Evolutionary conservation across 2,888 invertebrate genomes (phyloP), one percentile per base, ranked within the genome.

Genomic region (Acanthopleura granulata): DNA sequence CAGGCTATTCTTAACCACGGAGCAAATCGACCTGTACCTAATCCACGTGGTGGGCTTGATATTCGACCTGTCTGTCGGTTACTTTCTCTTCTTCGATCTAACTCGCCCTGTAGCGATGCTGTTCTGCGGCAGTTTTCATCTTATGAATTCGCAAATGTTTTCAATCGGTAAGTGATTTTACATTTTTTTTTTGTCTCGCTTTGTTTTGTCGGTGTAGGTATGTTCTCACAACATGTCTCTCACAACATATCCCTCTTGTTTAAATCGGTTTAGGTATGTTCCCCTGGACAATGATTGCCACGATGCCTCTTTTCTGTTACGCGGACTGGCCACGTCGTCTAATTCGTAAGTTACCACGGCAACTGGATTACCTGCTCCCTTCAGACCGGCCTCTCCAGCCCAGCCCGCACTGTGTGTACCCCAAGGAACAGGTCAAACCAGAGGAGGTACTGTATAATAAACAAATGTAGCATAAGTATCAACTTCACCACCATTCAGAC

Each of bases 61-160:
- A 18, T 94, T 97, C 82, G 97, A 98, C 90, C 91, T 97, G 77
- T 94, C 94, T 0, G 93, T 96, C 29, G 96, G 96, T 0, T 94
- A 96, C 85, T 94, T 96, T 91, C 93, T 97, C 92, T 93, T 96
- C 88, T 93, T 94, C 87, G 92, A 94, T 18, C 91, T 90, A 80
- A 95, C 95, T 0, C 92, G 97, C 62, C 91, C 93, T 9, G 86
- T 94, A 0, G 97, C 95, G 0, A 94, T 96, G 91, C 71, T 95
- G 3, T 93, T 97, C 85, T 94, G 95, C 82, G 91, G 94, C 0
- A 91, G 93, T 72, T 98, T 97, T 90, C 96, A 97, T 91, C 90
- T 96, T 27, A 96, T 97, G 95, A 98, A 98, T 90, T 95, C 96
- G 4, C 93, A 95, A 80, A 92, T 97, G 27, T 97, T 98, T 89